Evolutionary conservation across 2,888 invertebrate genomes (phyloP), one percentile per base, ranked within the genome.

Genomic region (Torymus auratus): DNA sequence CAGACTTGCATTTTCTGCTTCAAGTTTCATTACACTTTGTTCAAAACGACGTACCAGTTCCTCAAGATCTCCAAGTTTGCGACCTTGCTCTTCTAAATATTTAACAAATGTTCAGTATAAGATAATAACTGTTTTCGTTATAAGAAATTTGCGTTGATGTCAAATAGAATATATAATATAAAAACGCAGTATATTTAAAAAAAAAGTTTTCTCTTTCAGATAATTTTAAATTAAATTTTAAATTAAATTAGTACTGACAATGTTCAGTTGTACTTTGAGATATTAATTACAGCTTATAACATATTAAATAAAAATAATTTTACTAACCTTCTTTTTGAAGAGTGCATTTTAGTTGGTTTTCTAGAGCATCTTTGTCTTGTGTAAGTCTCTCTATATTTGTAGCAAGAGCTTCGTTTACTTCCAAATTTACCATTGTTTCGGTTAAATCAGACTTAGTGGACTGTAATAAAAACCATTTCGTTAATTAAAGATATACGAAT

Each of bases 1-100:
- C n/a, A 92, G 86, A 17, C 88, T 90, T 17, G 91, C 90, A 78
- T 91, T 92, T 83, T 90, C 91, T 65, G 88, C 87, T 84, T 92
- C 92, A 14, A 92, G 83, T 84, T 91, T 91, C 0, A 88, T 86
- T 13, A 92, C 90, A 60, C 91, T 92, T 4, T 87, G 87, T 81
- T 92, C 92, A 13, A 92, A 85, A 55, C 91, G 88, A 61, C 87
- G 86, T 15, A 92, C 79, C n/a, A 91, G 84, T 83, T 91, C 91
- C 83, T 92, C 92, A 53, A 92, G 87, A 72, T 88, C 88, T 10
- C 89, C 87, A 5, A 91, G 89, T 84, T 92, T 92, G 2, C 88
- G 86, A 55, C 88, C 72, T 67, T 90, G 90, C 79, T 90, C 89
- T 75, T 90, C 91, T 89, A 20, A 83, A 82, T 28, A 56, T 4